These are phyloP conservation scores for Neogale vison DNA, from an alignment of 2,113 vertebrate species.

Conservation along the genomic window DNA sequence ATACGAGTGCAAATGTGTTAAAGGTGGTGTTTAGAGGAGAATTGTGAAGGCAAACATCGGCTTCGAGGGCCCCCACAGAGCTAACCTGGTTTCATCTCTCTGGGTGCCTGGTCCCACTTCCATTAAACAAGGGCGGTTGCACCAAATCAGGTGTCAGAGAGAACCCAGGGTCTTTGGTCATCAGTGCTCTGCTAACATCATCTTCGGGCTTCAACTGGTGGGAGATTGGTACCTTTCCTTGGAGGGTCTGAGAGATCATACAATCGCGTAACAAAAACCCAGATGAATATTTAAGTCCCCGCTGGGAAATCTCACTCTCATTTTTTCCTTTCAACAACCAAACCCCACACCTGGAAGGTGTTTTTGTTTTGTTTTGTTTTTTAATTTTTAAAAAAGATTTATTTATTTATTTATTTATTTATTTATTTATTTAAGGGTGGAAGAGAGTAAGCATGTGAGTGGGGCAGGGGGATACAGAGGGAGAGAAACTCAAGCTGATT, in stretches of 20 bases:
- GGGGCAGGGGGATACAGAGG: not conserved
- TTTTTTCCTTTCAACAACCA: not conserved
- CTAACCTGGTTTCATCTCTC: not conserved
- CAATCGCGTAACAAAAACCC: not conserved
- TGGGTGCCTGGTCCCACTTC: not conserved
- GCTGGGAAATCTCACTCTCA: not conserved
- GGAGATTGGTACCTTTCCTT: not conserved
- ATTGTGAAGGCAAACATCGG: no score
- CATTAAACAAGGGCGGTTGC: not conserved
- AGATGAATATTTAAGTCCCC: not conserved
- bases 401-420: not conserved
- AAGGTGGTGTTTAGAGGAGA: no score
- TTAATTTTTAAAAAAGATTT: not conserved
- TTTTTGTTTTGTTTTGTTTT: not conserved
- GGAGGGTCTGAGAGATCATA: not conserved
- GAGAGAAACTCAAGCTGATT: not conserved
- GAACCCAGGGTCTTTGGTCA: not conserved
- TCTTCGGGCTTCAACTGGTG: not conserved
- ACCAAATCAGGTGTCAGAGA: not conserved
- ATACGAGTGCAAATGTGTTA: no score
- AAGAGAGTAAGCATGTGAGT: not conserved
- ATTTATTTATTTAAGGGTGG: not conserved
- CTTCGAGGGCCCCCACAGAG: accelerated
- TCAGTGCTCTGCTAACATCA: not conserved
- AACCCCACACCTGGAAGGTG: not conserved